Evolutionary conservation across 2,797 vertebrate species (phyloP), one percentile per base, ranked within the genome.

Genomic region (Antrozous pallidus): DNA sequence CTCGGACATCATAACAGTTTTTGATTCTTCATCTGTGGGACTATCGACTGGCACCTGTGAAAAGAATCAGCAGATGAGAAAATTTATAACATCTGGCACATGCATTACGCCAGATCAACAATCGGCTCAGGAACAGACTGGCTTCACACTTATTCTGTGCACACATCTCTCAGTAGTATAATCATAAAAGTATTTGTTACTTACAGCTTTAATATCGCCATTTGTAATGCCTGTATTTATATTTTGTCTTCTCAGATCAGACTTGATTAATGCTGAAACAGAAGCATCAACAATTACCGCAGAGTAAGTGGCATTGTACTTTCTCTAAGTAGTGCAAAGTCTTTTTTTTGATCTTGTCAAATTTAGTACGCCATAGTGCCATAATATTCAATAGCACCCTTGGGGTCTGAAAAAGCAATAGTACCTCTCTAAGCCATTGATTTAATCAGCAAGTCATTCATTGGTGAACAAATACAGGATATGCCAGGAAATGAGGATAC

Each of bases 241-340:
- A 28, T 98, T 99, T 97, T 99, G 98, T 97, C 99, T 98, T 97
- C 98, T 98, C 96, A 99, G 98, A 80, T 99, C 99, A 11, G 99
- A 99, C 97, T 99, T 99, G 97, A 99, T 99, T 96, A 99, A 98
- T 61, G 99, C 99, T 99, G 98, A 81, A 98, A 98, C 12, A 97
- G 73, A 79, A 63, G 31, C 36, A 80, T 16, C 24, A 8, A 8
- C 13, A 47, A 73, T 96, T 26, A 93, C 81, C 91, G 49, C 11
- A 49, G 58, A 63, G 26, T 51, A 18, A 33, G 6, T 33, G 31
- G 31, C 12, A 70, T 70, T 36, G 45, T 22, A 33, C 47, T 71
- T 74, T 61, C 71, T 73, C 9, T 8, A 85, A 69, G 78, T 4
- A 14, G 26, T 33, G 49, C 58, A 12, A 61, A 56, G 33, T 73